Evolutionary conservation across 1,140 invertebrate species (phyloP), one percentile per base, ranked within the genome.

Genomic region (Dendroctonus ponderosae): DNA sequence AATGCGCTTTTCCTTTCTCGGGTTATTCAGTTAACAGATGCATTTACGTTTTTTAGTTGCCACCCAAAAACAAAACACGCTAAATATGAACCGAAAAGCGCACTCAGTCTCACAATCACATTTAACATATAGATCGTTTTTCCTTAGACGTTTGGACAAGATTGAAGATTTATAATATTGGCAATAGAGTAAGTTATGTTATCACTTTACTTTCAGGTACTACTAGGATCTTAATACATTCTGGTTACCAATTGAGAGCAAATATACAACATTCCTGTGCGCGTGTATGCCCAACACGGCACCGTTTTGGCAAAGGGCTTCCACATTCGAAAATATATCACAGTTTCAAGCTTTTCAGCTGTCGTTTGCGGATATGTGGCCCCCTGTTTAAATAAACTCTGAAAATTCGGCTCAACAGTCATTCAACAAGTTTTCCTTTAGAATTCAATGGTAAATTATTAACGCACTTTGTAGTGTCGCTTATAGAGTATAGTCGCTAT

Each of bases 131-230:
- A 64, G 57, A 63, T 65, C 65, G 46, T 62, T 58, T 62, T 64
- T 66, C 52, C 67, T 70, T 72, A 63, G 69, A 71, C 62, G 54
- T 68, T 67, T 72, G 69, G 70, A 71, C 70, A 71, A 71, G 70
- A 65, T 67, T 69, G 66, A 58, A 57, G 56, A 66, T 65, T 68
- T 73, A 70, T 66, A 70, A 68, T 70, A 70, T 66, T 71, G 42
- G 62, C 62, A 46, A 65, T 63, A 54, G 41, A 53, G 51, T 62
- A 54, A 39, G 42, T 56, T 64, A 64, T 60, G 68, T 69, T 64
- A 74, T 74, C 72, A 74, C 72, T 71, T 60, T 70, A 59, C 63
- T 60, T 69, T 74, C 72, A 74, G 72, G 72, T 74, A 74, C 72
- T 57, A 39, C 62, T 69, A 66, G 12, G 72, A 71, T 74, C 67